phyloP scores from a whole-genome alignment of 2,113 vertebrate species.

The Lepus timidus region DNA sequence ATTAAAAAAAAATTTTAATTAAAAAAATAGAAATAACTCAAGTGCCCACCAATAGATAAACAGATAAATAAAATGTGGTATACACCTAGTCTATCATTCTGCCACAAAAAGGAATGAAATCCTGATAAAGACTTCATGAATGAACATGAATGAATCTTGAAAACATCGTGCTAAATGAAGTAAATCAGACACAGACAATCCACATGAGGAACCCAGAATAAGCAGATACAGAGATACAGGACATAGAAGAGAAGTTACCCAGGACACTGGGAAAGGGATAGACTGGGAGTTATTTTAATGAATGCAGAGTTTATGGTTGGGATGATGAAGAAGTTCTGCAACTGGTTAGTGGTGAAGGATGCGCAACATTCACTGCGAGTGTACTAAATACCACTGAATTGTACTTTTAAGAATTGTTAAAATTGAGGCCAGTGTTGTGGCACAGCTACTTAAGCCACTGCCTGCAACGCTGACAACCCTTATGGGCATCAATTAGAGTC shows the following conservation, averaged over 20 bases:
- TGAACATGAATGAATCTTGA: background rate
- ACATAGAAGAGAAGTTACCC: background rate
- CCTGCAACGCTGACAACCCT: too few relatives aligned
- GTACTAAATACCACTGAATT: background rate
- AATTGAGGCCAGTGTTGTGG: too few relatives aligned
- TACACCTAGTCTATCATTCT: background rate
- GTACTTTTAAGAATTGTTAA: background rate
- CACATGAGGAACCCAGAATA: background rate
- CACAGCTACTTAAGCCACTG: too few relatives aligned
- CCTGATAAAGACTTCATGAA: background rate
- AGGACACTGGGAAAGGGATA: background rate
- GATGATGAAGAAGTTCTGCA: background rate
- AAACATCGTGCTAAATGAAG: background rate
- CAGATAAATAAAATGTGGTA: too few relatives aligned
- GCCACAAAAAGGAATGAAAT: background rate
- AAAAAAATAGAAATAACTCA: too few relatives aligned
- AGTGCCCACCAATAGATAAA: too few relatives aligned
- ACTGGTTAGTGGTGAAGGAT: background rate
- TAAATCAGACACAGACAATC: too few relatives aligned
- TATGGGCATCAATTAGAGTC: too few relatives aligned
- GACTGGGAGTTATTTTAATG: background rate
- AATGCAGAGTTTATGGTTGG: background rate
- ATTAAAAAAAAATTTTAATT: too few relatives aligned
- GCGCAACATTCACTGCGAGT: background rate
- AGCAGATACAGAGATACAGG: slow-evolving; percentile 2